Evolutionary conservation across 2,888 invertebrate genomes (phyloP), one percentile per base, ranked within the genome.

Genomic region (Saturnia pavonia): DNA sequence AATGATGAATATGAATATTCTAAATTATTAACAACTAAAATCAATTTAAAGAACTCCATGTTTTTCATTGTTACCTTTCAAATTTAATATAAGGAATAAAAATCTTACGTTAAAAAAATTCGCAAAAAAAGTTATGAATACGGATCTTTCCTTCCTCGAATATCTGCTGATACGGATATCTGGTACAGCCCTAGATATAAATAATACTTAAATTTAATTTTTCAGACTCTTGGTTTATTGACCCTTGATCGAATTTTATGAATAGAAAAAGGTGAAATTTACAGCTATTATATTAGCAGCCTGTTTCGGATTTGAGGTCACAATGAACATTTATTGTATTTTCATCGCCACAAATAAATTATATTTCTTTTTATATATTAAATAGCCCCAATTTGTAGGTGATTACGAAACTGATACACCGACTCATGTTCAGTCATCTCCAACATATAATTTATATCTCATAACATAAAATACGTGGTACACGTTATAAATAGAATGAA

Each of bases 381-480:
- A n/a, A 34, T 11, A 75, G 74, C 80, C 72, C 76, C 83, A 86
- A 87, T 86, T 85, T 82, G 80, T 82, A 78, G 75, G 79, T 85
- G 82, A 86, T 86, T 86, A 87, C 77, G 77, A 81, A 82, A 80
- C 82, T 83, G 80, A 86, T 86, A 83, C 74, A 43, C 71, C 77
- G 74, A 82, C 82, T 85, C 82, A 83, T 84, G 85, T 83, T 79
- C 77, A 73, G 67, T 72, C 70, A 71, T 72, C 74, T 73, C 72
- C 68, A 82, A 85, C 83, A 70, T 87, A 76, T 89, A 88, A 89
- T 88, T 89, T 89, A 77, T 78, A 78, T 79, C 78, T 80, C 78
- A 77, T 85, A 85, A 82, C 76, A 78, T 72, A 73, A 72, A 74
- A 76, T 72, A 72, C 68, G 70, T 43, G 69, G 54, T 67, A 80